These are phyloP conservation scores for Myiozetetes cayanensis DNA, from an alignment of 2,113 vertebrate genomes.

Conservation along the genomic window DNA sequence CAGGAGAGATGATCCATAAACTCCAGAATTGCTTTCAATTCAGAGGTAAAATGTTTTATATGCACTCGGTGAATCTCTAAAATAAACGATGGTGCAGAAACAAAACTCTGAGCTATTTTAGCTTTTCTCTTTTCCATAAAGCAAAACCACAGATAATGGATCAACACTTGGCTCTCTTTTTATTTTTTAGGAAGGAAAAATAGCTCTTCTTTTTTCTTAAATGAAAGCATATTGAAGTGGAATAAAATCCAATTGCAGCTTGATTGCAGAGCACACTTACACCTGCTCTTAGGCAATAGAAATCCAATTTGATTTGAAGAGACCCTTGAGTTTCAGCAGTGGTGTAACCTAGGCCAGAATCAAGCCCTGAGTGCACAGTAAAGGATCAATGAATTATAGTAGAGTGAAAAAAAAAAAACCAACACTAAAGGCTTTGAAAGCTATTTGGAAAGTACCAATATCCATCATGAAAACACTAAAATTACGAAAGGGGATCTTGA, in stretches of 20 bases:
- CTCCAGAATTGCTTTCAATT: not conserved
- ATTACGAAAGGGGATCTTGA: not conserved
- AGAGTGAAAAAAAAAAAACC: not conserved
- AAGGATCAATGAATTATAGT: not conserved
- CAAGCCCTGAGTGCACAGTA: not conserved
- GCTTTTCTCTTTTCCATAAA: not conserved
- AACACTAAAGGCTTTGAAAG: not conserved
- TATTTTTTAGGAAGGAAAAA: not conserved
- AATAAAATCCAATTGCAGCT: not conserved
- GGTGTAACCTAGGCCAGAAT: not conserved
- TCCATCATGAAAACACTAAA: slow-evolving; percentile 6
- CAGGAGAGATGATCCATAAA: slow-evolving; percentile 16
- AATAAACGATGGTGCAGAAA: slow-evolving; percentile 18
- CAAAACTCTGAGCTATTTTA: slow-evolving; percentile 8
- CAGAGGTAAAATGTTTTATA: slow-evolving; percentile 23
- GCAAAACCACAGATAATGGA: not conserved
- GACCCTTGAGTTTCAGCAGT: not conserved
- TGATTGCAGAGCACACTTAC: not conserved
- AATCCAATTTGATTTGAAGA: not conserved
- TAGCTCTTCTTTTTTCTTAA: not conserved
- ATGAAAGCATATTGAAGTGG: not conserved
- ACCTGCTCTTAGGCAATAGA: not conserved
- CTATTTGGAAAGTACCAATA: slow-evolving; percentile 5
- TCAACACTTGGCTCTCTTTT: not conserved
- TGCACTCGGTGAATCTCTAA: not conserved